Evolutionary conservation across 1,140 invertebrate genomes (phyloP).

Genomic region (Aricia agestis): DNA sequence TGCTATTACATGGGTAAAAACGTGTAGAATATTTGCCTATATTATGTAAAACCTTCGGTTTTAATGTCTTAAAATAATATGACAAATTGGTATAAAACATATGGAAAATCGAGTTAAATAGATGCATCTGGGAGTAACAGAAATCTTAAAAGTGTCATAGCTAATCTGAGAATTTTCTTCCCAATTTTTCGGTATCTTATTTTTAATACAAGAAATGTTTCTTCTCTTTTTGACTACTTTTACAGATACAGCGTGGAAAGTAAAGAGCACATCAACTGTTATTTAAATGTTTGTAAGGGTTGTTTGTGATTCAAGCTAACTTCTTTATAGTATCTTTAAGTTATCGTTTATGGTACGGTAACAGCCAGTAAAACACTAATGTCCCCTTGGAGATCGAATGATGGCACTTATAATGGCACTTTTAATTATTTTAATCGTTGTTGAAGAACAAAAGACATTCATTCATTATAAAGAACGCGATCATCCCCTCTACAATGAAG

Average conservation of each 20-base stretch:
- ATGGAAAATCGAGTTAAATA: no score
- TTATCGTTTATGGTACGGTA: constrained; percentile 46
- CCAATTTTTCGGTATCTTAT: no score
- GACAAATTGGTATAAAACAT: no score
- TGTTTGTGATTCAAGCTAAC: constrained; percentile 16
- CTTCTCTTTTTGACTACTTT: no score
- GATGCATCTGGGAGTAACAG: no score
- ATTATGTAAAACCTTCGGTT: no score
- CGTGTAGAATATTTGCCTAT: background rate
- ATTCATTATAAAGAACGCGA: constrained; percentile 66
- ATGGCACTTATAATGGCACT: constrained; percentile 69
- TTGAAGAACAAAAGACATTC: constrained; percentile 65
- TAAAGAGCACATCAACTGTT: background rate
- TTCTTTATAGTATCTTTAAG: constrained; percentile 35
- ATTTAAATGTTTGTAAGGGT: background rate
- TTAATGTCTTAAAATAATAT: no score
- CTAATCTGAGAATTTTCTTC: no score
- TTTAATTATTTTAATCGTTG: constrained; percentile 72
- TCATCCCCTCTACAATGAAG: constrained; percentile 33
- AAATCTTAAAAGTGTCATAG: no score
- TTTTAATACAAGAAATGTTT: no score
- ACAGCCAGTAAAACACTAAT: constrained; percentile 59
- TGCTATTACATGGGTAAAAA: background rate
- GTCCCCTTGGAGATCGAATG: constrained; percentile 65
- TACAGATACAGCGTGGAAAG: background rate